Conservation (phyloP, 1,140 invertebrate genomes). For the Drosophila suzukii region DNA sequence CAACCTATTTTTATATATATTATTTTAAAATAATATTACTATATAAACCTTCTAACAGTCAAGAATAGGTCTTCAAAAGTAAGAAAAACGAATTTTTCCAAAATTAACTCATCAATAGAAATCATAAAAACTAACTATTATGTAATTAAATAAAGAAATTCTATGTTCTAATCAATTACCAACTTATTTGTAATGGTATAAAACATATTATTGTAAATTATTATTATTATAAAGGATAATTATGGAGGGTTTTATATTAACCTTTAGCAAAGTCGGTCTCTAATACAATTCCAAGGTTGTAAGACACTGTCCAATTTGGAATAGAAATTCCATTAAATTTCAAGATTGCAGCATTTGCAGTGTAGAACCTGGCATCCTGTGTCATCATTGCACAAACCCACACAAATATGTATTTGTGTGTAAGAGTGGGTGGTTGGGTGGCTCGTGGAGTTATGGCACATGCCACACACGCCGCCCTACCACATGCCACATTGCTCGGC, state of each 20-base stretch:
- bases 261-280: neutral
- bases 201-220: too few species aligned
- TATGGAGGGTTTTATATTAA: neutral
- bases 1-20: too few species aligned
- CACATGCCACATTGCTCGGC: conserved; percentile 63
- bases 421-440: conserved; percentile 1
- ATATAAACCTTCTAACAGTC: neutral
- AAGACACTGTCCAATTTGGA: conserved; percentile 8
- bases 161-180: too few species aligned
- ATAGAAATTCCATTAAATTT: conserved; percentile 24
- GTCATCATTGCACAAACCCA: conserved; percentile 44
- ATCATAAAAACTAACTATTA: neutral
- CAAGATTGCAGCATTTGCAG: conserved; percentile 23
- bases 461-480: conserved; percentile 43
- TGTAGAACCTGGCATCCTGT: conserved; percentile 40
- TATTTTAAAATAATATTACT: too few species aligned
- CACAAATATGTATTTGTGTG: conserved; percentile 23
- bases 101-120: neutral
- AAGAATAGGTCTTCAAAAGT: neutral
- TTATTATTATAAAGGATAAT: too few species aligned
- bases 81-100: neutral
- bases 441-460: conserved; percentile 51
- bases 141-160: too few species aligned
- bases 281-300: too few species aligned
- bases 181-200: too few species aligned